phyloP scores from a whole-genome alignment of 2,797 vertebrate genomes.

The Emydoidea blandingii region DNA sequence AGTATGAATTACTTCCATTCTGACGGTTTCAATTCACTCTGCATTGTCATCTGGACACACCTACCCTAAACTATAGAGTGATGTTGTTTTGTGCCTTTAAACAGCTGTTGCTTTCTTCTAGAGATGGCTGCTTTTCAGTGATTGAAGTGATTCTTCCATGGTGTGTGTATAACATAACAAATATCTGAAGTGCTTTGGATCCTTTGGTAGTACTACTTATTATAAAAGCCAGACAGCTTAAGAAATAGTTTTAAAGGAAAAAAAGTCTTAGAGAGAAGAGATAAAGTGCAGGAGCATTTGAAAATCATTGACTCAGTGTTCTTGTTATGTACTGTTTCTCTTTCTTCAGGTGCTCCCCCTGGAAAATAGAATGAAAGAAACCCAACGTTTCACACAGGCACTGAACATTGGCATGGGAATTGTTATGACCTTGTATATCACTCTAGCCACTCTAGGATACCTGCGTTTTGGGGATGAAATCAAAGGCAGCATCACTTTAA shows the following conservation, averaged over 20 bases:
- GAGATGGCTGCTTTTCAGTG: neutral
- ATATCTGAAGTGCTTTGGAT: neutral
- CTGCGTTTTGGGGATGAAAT: conserved; percentile 87
- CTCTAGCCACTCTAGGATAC: conserved; percentile 88
- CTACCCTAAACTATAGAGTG: neutral
- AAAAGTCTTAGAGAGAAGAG: neutral
- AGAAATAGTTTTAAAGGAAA: neutral
- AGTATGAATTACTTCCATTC: neutral
- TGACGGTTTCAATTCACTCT: fast-evolving
- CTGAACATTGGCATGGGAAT: conserved; percentile 89
- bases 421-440: conserved; percentile 86
- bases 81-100: neutral
- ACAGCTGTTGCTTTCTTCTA: neutral
- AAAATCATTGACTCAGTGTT: neutral
- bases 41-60: neutral
- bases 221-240: neutral
- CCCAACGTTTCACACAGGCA: conserved; percentile 82
- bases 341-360: conserved; percentile 86
- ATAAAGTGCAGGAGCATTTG: neutral
- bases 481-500: conserved; percentile 91
- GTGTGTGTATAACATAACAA: neutral
- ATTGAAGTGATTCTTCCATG: fast-evolving
- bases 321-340: neutral
- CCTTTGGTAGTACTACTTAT: neutral
- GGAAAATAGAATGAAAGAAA: conserved; percentile 90